Evolutionary conservation across 2,888 invertebrate genomes (phyloP), one percentile per base, ranked within the genome.

Genomic region (Euzophera pinguis): DNA sequence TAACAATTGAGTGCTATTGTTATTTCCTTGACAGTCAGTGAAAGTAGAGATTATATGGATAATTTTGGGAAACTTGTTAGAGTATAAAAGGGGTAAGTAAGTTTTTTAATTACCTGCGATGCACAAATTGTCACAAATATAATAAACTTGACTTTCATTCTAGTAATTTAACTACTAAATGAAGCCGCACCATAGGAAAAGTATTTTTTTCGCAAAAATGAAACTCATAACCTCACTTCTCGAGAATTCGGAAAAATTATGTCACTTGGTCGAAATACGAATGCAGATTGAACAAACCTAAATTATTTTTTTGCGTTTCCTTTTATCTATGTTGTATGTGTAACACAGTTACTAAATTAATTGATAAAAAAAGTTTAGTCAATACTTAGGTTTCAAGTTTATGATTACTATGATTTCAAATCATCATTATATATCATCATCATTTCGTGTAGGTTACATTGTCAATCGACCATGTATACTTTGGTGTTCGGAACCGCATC

Each of bases 41-140:
- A n/a, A n/a, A n/a, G n/a, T n/a, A n/a, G n/a, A n/a, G n/a, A n/a
- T n/a, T n/a, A n/a, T n/a, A n/a, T n/a, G n/a, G n/a, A n/a, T n/a
- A n/a, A n/a, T n/a, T n/a, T n/a, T n/a, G n/a, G n/a, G n/a, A n/a
- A n/a, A n/a, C n/a, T n/a, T n/a, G n/a, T n/a, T n/a, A n/a, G n/a
- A n/a, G n/a, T n/a, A n/a, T n/a, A n/a, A n/a, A n/a, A n/a, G n/a
- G n/a, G n/a, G n/a, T n/a, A n/a, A n/a, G n/a, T n/a, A n/a, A n/a
- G 22, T 3, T 22, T 5, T 22, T 3, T 22, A 22, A 22, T 22
- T 42, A 50, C 50, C 50, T 50, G 50, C 14, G 17, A 34, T 1
- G 35, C 34, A 42, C 32, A 50, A 42, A 50, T 35, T n/a, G 50
- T 9, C 41, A 50, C 32, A 42, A 42, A n/a, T 7, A 50, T 17